Conservation (phyloP, 2,888 invertebrate genomes). For the Archips xylosteana region DNA sequence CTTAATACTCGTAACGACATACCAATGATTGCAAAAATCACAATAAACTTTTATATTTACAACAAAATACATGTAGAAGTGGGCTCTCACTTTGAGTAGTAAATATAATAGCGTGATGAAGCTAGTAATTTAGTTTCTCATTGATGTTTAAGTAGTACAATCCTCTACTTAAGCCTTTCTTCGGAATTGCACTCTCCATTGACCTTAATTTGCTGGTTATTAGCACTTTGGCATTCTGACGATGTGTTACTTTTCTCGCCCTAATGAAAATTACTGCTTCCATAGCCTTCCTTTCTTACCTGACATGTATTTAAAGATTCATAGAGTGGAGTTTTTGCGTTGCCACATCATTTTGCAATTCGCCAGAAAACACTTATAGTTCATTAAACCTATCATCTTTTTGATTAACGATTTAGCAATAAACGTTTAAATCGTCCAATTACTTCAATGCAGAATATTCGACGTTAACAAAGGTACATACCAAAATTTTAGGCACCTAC, state of each 20-base stretch:
- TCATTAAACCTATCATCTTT: slow-evolving; percentile 11
- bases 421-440: slow-evolving; percentile 14
- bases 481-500: neutral
- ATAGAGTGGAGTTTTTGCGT: neutral
- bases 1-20: too few species aligned
- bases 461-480: neutral
- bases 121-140: too few species aligned
- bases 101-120: too few species aligned
- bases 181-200: slow-evolving; percentile 21
- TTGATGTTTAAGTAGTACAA: neutral
- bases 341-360: neutral
- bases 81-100: too few species aligned
- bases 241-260: slow-evolving; percentile 28
- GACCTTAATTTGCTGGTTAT: slow-evolving; percentile 29
- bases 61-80: too few species aligned
- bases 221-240: slow-evolving; percentile 14
- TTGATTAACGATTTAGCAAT: slow-evolving; percentile 20
- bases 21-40: too few species aligned
- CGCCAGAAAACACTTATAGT: neutral
- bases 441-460: slow-evolving; percentile 16
- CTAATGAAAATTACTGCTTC: slow-evolving; percentile 27
- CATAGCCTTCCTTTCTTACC: neutral
- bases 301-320: neutral
- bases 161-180: slow-evolving; percentile 21
- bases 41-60: too few species aligned